phyloP scores from a whole-genome alignment of 2,797 vertebrate species.

The Enteromius mattozi region DNA sequence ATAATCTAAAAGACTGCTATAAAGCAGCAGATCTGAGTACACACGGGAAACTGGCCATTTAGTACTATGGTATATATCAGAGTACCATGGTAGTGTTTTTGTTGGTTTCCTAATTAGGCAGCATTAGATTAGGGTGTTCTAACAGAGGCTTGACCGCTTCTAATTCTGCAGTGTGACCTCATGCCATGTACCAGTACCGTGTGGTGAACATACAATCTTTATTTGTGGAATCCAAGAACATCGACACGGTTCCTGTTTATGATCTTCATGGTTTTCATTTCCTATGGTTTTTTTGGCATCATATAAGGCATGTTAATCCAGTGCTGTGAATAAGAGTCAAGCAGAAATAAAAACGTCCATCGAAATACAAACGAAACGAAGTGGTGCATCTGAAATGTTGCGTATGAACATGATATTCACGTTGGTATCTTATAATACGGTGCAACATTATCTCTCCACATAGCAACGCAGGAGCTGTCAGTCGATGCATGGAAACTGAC shows the following conservation, averaged over 20 bases:
- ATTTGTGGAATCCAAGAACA: background rate
- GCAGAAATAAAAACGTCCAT: background rate
- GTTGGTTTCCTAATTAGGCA: background rate
- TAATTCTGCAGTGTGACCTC: no score
- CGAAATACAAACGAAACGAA: background rate
- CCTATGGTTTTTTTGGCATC: background rate
- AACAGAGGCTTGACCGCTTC: no score
- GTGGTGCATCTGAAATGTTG: background rate
- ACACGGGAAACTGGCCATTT: background rate
- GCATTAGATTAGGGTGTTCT: no score
- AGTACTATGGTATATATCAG: background rate
- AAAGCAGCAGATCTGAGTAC: background rate
- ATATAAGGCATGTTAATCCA: background rate
- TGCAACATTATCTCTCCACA: background rate
- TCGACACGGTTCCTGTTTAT: background rate
- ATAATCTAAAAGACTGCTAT: background rate
- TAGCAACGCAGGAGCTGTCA: background rate
- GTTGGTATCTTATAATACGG: background rate
- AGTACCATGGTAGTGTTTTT: background rate
- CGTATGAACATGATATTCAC: background rate
- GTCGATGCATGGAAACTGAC: background rate
- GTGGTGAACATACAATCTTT: no score
- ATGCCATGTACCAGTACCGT: no score
- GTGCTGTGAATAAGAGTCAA: background rate
- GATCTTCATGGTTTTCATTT: background rate